Percentiles rank a stretch among this genome's conserved stretches.
phyloP scores from a whole-genome alignment of 92 coral and sea anemone species.

The Actinernus sp. region DNA sequence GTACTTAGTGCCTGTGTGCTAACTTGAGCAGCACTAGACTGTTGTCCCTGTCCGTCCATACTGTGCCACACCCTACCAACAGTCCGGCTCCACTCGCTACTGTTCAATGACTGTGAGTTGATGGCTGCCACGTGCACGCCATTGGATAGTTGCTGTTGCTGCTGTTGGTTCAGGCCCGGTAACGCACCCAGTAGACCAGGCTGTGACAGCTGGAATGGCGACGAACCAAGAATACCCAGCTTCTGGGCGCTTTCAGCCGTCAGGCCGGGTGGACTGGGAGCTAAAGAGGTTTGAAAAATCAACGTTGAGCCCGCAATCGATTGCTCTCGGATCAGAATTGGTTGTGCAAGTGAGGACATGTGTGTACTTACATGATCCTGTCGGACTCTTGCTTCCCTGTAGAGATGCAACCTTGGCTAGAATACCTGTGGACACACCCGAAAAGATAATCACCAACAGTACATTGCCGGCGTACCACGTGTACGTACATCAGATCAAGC shows the following conservation, averaged over 20 bases:
- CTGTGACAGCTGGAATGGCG: slow-evolving; percentile 85
- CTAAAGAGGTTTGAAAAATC: too few relatives aligned
- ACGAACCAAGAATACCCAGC: slow-evolving; percentile 81
- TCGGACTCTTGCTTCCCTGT: slow-evolving; percentile 79
- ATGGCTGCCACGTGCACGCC: slow-evolving; percentile 25
- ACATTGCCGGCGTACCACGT: too few relatives aligned
- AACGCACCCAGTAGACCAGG: slow-evolving; percentile 85
- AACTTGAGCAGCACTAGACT: slow-evolving; percentile 19
- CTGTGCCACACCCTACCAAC: slow-evolving; percentile 45
- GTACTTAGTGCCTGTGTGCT: slow-evolving; percentile 67
- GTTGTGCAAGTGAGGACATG: too few relatives aligned
- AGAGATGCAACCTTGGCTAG: slow-evolving; percentile 96
- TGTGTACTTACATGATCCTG: slow-evolving; percentile 32
- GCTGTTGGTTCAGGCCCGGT: slow-evolving; percentile 79
- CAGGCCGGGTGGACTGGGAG: slow-evolving; percentile 46
- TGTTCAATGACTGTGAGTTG: slow-evolving; percentile 23
- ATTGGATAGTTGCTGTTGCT: slow-evolving; percentile 35
- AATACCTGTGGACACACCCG: slow-evolving; percentile 66
- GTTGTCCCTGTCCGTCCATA: slow-evolving; percentile 14
- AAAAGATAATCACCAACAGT: slow-evolving; percentile 18
- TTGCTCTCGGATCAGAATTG: not conserved
- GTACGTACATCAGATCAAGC: too few relatives aligned
- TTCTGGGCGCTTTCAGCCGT: slow-evolving; percentile 69
- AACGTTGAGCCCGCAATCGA: slow-evolving; percentile 1
- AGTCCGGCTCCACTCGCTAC: slow-evolving; percentile 39